phyloP scores from a whole-genome alignment of 2,888 invertebrate species.

The Amiota minor region DNA sequence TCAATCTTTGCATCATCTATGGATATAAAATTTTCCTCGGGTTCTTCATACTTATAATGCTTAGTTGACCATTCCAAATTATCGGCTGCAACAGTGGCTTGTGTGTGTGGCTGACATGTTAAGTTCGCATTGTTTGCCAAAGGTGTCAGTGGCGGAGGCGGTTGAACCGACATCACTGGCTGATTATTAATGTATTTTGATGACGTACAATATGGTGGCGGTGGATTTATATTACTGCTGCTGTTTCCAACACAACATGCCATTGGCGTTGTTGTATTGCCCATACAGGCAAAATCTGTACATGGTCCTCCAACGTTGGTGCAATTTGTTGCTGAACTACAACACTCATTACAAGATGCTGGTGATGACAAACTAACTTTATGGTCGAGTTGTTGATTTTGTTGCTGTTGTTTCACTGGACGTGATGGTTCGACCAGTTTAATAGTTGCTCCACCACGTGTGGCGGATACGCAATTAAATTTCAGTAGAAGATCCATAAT shows the following conservation, averaged over 20 bases:
- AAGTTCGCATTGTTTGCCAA: neutral
- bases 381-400: constrained; percentile 33
- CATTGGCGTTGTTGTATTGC: constrained; percentile 26
- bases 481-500: constrained; percentile 55
- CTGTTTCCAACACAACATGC: constrained; percentile 25
- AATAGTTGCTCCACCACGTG: constrained; percentile 44
- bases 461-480: constrained; percentile 49
- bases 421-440: constrained; percentile 54
- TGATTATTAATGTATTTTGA: neutral
- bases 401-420: constrained; percentile 42
- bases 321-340: constrained; percentile 33
- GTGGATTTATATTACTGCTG: constrained; percentile 26
- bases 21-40: constrained; percentile 71
- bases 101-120: neutral
- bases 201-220: neutral
- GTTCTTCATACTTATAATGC: constrained; percentile 64
- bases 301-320: constrained; percentile 10
- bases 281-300: constrained; percentile 26
- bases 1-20: constrained; percentile 72
- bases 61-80: constrained; percentile 23
- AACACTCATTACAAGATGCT: constrained; percentile 29
- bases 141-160: neutral
- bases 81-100: neutral
- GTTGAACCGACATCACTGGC: no score
- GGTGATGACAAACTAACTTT: constrained; percentile 8